Conservation (phyloP, 1,140 invertebrate species). For the Acromyrmex charruanus region DNA sequence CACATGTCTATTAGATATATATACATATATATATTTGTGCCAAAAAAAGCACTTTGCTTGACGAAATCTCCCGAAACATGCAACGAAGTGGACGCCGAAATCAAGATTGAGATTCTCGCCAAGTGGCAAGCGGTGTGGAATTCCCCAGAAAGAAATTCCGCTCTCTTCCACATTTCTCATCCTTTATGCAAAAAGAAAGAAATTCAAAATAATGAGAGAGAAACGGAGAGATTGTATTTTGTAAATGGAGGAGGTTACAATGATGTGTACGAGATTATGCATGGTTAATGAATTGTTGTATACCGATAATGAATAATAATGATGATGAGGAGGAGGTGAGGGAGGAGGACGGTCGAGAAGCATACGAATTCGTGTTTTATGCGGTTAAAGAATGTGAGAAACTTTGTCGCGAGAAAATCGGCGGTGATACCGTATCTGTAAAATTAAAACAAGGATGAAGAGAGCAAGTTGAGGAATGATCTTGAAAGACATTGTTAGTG, state of each 20-base stretch:
- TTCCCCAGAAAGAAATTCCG: conserved; percentile 10
- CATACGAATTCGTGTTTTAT: conserved; percentile 40
- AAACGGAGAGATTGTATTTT: conserved; percentile 23
- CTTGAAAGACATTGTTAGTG: neutral
- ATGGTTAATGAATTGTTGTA: conserved; percentile 3
- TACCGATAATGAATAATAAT: conserved; percentile 17
- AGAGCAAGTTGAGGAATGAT: conserved; percentile 34
- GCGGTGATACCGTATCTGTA: conserved; percentile 9
- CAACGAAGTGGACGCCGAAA: conserved; percentile 58
- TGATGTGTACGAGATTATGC: conserved; percentile 38
- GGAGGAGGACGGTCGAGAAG: conserved; percentile 47
- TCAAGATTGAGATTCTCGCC: conserved; percentile 43
- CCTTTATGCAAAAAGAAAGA: neutral
- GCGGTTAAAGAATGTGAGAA: conserved; percentile 1
- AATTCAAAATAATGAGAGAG: conserved; percentile 12
- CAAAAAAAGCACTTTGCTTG: conserved; percentile 50
- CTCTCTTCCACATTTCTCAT: conserved; percentile 33
- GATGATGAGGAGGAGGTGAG: conserved; percentile 52
- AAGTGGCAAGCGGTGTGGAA: conserved; percentile 33
- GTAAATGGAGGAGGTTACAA: conserved; percentile 1
- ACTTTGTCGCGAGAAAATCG: conserved; percentile 18
- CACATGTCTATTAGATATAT: conserved; percentile 55
- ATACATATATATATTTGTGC: conserved; percentile 49
- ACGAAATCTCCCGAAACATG: conserved; percentile 60
- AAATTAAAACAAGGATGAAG: conserved; percentile 17